Evolutionary conservation across 2,113 vertebrate species (phyloP).

Genomic region (Vidua macroura): DNA sequence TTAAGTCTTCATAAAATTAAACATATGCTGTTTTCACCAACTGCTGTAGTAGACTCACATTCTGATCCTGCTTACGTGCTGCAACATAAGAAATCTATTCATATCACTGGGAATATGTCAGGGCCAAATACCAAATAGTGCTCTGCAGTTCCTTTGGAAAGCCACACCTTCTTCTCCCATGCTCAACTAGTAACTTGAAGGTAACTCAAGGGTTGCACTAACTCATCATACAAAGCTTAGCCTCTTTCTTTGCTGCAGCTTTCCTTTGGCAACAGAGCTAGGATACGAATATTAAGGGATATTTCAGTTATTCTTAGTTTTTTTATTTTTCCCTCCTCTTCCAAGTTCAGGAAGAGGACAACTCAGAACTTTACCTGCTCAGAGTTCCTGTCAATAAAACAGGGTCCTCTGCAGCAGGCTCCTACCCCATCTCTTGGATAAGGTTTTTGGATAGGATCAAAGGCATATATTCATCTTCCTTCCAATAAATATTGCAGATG

Average conservation of each 20-base stretch:
- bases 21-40: conserved; percentile 66
- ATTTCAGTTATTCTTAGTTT: neutral
- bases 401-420: neutral
- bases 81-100: conserved; percentile 25
- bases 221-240: neutral
- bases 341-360: neutral
- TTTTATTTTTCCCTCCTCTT: neutral
- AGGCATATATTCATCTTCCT: neutral
- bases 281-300: neutral
- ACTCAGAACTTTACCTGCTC: neutral
- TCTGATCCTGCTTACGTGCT: conserved; percentile 6
- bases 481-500: neutral
- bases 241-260: neutral
- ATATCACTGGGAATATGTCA: neutral
- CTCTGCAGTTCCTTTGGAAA: neutral
- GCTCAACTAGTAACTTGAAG: neutral
- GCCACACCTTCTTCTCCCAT: neutral
- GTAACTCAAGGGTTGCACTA: neutral
- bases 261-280: neutral
- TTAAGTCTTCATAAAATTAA: conserved; percentile 64
- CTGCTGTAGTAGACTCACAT: conserved; percentile 10
- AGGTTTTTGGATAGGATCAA: neutral
- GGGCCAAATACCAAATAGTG: neutral
- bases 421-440: neutral
- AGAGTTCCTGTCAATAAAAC: neutral